These are phyloP conservation scores for Morone chrysops DNA, from an alignment of 2,113 vertebrate genomes.

Conservation along the genomic window DNA sequence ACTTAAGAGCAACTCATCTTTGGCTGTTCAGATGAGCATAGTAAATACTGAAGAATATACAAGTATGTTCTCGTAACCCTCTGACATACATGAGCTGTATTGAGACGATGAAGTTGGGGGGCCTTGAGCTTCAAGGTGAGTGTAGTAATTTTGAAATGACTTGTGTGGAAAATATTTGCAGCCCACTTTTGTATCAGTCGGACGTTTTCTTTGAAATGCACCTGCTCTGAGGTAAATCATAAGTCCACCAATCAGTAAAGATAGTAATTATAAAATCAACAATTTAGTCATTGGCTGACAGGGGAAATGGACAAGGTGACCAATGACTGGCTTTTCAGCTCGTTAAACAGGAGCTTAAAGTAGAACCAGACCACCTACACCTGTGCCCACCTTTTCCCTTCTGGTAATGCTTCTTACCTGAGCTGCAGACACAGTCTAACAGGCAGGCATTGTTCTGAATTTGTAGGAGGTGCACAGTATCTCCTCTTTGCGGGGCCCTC, in stretches of 20 bases:
- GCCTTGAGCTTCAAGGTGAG: background rate
- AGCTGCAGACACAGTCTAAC: conserved; percentile 38
- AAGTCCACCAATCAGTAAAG: background rate
- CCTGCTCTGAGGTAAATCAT: background rate
- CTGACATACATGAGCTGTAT: conserved; percentile 5
- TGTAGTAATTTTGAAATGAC: conserved; percentile 3
- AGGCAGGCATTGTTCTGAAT: conserved; percentile 53
- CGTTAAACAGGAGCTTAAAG: conserved; percentile 28
- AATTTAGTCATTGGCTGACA: conserved; percentile 7
- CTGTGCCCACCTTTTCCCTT: conserved; percentile 36
- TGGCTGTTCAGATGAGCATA: conserved; percentile 14
- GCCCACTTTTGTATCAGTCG: background rate
- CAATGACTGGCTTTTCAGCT: background rate
- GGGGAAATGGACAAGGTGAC: conserved; percentile 1
- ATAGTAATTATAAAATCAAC: conserved; percentile 18
- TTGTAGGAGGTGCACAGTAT: conserved; percentile 20
- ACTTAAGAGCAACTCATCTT: conserved; percentile 13
- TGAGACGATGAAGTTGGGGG: no score
- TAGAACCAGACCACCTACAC: conserved; percentile 34
- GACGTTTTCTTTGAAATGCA: background rate
- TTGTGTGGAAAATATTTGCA: background rate
- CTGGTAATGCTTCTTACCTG: conserved; percentile 2
- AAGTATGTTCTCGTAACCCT: background rate
- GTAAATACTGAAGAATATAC: background rate
- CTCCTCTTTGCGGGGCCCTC: conserved; percentile 2